phyloP scores from a whole-genome alignment of 2,113 vertebrate genomes.

The Myodes glareolus region DNA sequence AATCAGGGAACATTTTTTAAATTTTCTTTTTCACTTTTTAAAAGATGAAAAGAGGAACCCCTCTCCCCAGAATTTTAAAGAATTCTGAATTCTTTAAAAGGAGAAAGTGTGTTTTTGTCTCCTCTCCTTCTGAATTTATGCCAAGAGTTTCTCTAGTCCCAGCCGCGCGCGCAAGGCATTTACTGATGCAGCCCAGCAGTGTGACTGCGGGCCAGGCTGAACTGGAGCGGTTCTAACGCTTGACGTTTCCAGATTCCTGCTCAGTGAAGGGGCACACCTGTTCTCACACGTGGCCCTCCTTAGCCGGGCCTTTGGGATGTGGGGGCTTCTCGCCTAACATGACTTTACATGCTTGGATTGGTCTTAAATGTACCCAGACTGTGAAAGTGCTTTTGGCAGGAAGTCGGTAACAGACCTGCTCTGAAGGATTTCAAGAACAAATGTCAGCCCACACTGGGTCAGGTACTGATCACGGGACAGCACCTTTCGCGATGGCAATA shows the following conservation, averaged over 20 bases:
- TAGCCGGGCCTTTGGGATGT: background rate
- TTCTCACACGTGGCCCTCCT: slow-evolving; percentile 33
- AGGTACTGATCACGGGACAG: background rate
- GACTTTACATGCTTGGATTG: slow-evolving; percentile 62
- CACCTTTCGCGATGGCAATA: background rate
- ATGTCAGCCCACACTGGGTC: background rate
- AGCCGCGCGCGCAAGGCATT: background rate
- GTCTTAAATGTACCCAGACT: slow-evolving; percentile 66
- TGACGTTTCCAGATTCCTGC: slow-evolving; percentile 70
- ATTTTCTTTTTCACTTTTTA: background rate
- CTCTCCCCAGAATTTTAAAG: no score
- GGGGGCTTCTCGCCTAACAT: slow-evolving; percentile 62
- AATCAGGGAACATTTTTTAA: background rate
- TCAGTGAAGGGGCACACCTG: slow-evolving; percentile 67
- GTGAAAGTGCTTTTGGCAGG: slow-evolving; percentile 34
- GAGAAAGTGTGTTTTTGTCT: background rate
- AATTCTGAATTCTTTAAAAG: background rate
- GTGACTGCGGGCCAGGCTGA: background rate
- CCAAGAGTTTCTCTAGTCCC: background rate
- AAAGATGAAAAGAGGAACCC: background rate
- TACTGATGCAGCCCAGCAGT: background rate
- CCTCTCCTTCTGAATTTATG: slow-evolving; percentile 4
- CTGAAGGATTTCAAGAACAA: slow-evolving; percentile 50
- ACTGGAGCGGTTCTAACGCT: slow-evolving; percentile 41
- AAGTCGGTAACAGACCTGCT: slow-evolving; percentile 60